These are phyloP conservation scores for Limnothrissa miodon DNA, from an alignment of 2,113 vertebrate genomes.

Conservation along the genomic window DNA sequence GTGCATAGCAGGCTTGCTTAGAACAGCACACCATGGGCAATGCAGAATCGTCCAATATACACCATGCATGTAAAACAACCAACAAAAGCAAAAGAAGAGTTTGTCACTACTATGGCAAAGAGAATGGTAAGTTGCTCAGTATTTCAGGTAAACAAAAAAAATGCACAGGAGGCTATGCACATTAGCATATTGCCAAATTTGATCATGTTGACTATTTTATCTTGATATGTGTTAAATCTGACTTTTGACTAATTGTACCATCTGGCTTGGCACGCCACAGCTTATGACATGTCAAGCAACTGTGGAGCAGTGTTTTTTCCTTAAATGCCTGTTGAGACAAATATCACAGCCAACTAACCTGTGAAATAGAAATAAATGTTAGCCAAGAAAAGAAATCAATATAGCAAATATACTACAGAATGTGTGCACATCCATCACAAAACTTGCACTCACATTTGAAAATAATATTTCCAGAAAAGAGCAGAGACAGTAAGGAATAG, in stretches of 20 bases:
- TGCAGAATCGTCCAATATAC: background rate
- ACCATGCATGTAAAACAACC: background rate
- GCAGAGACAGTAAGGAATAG: background rate
- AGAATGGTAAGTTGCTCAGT: background rate
- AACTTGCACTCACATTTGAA: background rate
- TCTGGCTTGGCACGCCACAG: background rate
- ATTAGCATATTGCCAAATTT: background rate
- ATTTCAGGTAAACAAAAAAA: background rate
- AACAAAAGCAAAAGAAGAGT: background rate
- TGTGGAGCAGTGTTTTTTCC: too few relatives aligned
- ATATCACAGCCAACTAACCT: too few relatives aligned
- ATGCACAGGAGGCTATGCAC: background rate
- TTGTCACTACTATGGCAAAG: background rate
- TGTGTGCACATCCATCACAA: background rate
- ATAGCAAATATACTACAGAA: too few relatives aligned
- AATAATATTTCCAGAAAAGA: background rate
- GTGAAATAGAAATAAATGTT: too few relatives aligned
- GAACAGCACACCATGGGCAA: background rate
- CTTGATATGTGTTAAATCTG: background rate
- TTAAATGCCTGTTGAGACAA: too few relatives aligned
- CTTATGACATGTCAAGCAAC: background rate
- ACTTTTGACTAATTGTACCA: background rate
- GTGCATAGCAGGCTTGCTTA: background rate
- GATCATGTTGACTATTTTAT: too few relatives aligned
- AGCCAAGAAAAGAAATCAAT: too few relatives aligned